Conservation (phyloP, 2,113 vertebrate genomes). For the Thamnophis sirtalis region DNA sequence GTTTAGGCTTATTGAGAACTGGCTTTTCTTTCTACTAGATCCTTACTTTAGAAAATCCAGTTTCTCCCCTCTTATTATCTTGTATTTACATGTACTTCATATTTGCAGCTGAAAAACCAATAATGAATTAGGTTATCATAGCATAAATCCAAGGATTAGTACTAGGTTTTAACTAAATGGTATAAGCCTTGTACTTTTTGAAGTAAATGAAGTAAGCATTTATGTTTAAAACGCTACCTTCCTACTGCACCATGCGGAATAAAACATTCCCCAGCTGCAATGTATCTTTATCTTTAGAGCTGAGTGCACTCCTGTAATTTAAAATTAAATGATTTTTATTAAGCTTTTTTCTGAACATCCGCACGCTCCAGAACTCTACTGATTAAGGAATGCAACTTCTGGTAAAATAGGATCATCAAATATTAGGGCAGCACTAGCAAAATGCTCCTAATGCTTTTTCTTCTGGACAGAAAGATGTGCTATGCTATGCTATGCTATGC, state of each 20-base stretch:
- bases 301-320: slow-evolving; percentile 80
- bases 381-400: slow-evolving; percentile 76
- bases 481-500: neutral
- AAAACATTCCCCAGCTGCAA: slow-evolving; percentile 69
- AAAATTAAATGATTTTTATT: slow-evolving; percentile 79
- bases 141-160: slow-evolving; percentile 64
- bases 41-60: slow-evolving; percentile 67
- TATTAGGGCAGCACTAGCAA: slow-evolving; percentile 69
- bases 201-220: slow-evolving; percentile 73
- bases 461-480: neutral
- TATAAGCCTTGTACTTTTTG: slow-evolving; percentile 63
- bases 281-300: slow-evolving; percentile 79
- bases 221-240: slow-evolving; percentile 74
- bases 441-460: slow-evolving; percentile 38
- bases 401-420: slow-evolving; percentile 65
- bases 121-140: slow-evolving; percentile 72
- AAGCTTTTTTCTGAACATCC: slow-evolving; percentile 76
- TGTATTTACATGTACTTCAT: slow-evolving; percentile 69
- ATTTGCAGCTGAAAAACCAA: slow-evolving; percentile 72
- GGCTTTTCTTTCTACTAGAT: neutral
- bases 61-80: neutral
- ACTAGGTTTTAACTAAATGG: slow-evolving; percentile 54
- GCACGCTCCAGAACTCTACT: slow-evolving; percentile 70
- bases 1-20: neutral
- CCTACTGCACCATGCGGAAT: slow-evolving; percentile 71